Evolutionary conservation across 2,888 invertebrate species (phyloP), one percentile per base, ranked within the genome.

Genomic region (Cephus pulcher): DNA sequence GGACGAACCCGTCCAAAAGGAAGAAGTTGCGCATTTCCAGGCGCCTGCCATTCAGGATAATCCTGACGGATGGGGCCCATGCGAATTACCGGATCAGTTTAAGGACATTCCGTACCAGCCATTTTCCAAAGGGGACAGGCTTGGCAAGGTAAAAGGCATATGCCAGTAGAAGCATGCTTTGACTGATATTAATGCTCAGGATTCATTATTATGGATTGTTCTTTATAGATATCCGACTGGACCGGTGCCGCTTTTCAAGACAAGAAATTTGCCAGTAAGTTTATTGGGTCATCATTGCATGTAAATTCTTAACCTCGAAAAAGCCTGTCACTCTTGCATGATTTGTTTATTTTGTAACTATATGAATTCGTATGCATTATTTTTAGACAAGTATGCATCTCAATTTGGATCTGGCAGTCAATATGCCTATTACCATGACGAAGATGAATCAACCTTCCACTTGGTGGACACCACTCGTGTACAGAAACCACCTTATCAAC

Each of bases 61-160:
- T 92, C 95, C 96, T 2, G 95, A 94, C 84, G 99, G 99, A 90
- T 99, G 99, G 99, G 99, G 99, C 23, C 99, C 99, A 73, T 97
- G 96, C 92, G 97, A 97, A 92, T 94, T 98, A 92, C 98, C 98
- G 77, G 97, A 97, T 80, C 97, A 97, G 89, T 98, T 98, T 92
- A 96, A 96, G 89, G 98, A 98, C 92, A 97, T 98, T 95, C 99
- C 99, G 12, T 99, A 99, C 92, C 99, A 99, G 93, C 99, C 99
- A 70, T 99, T 99, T 92, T 98, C 99, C 86, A 99, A 99, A 93
- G 98, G 98, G 81, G 99, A 99, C 92, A 96, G 99, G 86, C 94
- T 99, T 84, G 99, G 99, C 86, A 99, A 99, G 94, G 99, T 99
- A 80, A 78, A 33, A 71, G 12, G 34, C 71, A 71, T 71, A 71